Evolutionary conservation across 2,797 vertebrate species (phyloP).

Genomic region (Rhincodon typus): DNA sequence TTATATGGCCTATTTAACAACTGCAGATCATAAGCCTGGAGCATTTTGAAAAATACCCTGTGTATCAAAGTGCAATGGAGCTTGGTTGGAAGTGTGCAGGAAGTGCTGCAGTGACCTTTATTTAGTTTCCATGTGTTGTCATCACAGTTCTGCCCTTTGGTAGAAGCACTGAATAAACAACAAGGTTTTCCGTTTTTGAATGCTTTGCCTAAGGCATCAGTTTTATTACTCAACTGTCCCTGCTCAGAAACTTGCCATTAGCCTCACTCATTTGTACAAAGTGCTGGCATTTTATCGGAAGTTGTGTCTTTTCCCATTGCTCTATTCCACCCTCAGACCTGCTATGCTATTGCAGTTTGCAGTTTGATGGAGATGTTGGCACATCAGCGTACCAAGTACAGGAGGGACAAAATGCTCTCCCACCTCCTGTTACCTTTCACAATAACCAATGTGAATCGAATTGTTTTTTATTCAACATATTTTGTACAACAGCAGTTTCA

Average conservation of each 20-base stretch:
- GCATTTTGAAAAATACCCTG: not conserved
- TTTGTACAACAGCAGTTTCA: not conserved
- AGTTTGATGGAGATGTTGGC: not conserved
- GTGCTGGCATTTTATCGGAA: not conserved
- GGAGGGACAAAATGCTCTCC: not conserved
- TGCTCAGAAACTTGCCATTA: not conserved
- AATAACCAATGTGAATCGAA: not conserved
- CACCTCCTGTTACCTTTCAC: not conserved
- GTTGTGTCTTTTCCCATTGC: not conserved
- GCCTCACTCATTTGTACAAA: not conserved
- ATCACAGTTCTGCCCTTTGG: slow-evolving; percentile 14
- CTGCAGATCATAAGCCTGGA: not conserved
- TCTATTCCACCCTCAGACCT: not conserved
- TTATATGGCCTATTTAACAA: too few species aligned
- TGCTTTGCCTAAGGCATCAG: not conserved
- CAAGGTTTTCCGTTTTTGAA: not conserved
- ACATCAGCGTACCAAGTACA: not conserved
- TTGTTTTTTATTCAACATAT: not conserved
- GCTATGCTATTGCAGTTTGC: too few species aligned
- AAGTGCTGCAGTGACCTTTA: not conserved
- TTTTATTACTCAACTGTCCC: not conserved
- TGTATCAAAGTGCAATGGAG: not conserved
- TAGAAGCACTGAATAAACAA: not conserved
- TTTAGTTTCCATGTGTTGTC: slow-evolving; percentile 7
- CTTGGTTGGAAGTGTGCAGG: not conserved